phyloP scores from a whole-genome alignment of 2,113 vertebrate species.

The Chloropsis cyanopogon region DNA sequence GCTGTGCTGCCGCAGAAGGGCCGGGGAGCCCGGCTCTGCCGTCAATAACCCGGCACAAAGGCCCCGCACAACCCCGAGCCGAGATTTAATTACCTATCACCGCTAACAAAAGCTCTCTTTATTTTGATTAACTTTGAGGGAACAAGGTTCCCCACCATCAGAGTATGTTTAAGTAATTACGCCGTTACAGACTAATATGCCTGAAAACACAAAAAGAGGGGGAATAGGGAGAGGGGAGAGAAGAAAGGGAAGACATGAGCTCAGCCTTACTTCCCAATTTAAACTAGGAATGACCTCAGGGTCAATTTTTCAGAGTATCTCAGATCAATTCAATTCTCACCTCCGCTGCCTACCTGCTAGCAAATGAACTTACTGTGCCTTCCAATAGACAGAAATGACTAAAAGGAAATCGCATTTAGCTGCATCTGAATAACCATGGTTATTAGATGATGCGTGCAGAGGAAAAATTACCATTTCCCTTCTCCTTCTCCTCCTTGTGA shows the following conservation, averaged over 20 bases:
- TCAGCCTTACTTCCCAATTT: conserved; percentile 61
- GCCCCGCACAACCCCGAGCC: background rate
- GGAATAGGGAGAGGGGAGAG: background rate
- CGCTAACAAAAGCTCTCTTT: conserved; percentile 55
- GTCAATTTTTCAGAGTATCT: conserved; percentile 67
- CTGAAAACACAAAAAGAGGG: conserved; percentile 11
- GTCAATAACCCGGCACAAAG: conserved; percentile 25
- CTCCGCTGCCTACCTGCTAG: conserved; percentile 64
- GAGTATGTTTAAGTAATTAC: conserved; percentile 63
- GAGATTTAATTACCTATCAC: conserved; percentile 65
- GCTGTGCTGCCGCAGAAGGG: background rate
- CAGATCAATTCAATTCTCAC: conserved; percentile 72
- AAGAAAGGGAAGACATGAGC: conserved; percentile 53
- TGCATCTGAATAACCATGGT: conserved; percentile 47
- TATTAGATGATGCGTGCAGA: conserved; percentile 29
- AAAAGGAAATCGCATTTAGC: conserved; percentile 54
- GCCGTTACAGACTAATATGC: background rate
- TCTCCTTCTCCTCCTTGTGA: conserved; percentile 41
- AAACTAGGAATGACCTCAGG: conserved; percentile 59
- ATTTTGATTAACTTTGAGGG: conserved; percentile 66
- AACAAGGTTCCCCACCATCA: background rate
- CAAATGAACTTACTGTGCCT: conserved; percentile 59
- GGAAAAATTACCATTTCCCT: conserved; percentile 40
- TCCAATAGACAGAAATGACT: conserved; percentile 44
- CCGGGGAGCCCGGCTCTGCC: background rate